Conservation (phyloP, 23 tunicate genomes). For the Halocynthia aurantium region DNA sequence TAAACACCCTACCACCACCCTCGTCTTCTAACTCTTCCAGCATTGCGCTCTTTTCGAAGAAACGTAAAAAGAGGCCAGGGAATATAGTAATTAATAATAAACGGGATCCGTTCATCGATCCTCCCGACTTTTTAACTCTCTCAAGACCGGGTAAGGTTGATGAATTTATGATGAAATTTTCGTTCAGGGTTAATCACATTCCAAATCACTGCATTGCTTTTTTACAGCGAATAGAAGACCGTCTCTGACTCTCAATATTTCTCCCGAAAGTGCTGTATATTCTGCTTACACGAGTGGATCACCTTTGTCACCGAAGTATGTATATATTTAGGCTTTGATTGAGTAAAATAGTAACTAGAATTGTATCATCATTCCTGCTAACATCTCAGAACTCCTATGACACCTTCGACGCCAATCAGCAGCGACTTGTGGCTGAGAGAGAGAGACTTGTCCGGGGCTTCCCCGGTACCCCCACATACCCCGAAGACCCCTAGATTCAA, state of each 20-base stretch:
- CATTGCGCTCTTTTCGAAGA: conserved; percentile 7
- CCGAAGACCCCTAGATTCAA: conserved; percentile 63
- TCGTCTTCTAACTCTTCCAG: conserved; percentile 11
- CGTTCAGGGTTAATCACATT: too few species aligned
- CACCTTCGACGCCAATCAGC: conserved; percentile 61
- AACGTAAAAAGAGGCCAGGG: conserved; percentile 25
- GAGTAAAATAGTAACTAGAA: not conserved
- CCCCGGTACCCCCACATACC: conserved; percentile 14
- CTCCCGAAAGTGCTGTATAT: not conserved
- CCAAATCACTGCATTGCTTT: not conserved
- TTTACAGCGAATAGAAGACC: conserved; percentile 15
- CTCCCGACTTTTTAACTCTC: too few species aligned
- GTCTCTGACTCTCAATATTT: not conserved
- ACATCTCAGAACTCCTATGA: conserved; percentile 59
- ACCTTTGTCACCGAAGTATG: conserved; percentile 47
- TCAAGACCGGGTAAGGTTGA: too few species aligned
- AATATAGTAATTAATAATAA: conserved; percentile 19
- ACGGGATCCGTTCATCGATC: too few species aligned
- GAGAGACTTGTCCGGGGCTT: conserved; percentile 10
- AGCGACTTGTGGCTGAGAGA: conserved; percentile 41
- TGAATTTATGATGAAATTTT: too few species aligned
- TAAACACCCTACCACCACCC: conserved; percentile 35
- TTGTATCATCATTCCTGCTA: not conserved
- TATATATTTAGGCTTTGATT: not conserved
- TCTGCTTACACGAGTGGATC: conserved; percentile 24